Percentiles rank a stretch among this genome's conserved stretches.
These are phyloP conservation scores for Thera britannica DNA, from an alignment of 2,888 invertebrate species.

Conservation along the genomic window DNA sequence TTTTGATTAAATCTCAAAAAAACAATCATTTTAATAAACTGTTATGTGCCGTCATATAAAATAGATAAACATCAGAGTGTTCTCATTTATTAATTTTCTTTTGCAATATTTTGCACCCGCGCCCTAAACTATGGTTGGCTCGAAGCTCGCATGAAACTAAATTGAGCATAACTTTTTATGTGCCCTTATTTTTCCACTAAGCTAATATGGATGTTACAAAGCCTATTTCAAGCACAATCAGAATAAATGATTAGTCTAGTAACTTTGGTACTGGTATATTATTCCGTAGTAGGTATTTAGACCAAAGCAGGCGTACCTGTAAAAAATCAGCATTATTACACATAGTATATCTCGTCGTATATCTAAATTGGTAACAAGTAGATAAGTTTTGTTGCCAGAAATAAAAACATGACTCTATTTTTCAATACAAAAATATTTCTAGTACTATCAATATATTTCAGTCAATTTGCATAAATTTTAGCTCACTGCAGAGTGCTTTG, in stretches of 20 bases:
- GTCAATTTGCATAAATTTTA: conserved; percentile 75
- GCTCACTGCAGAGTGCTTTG: conserved; percentile 65
- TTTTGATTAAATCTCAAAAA: too few relatives aligned
- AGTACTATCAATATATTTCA: conserved; percentile 73
- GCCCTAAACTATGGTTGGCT: conserved; percentile 71
- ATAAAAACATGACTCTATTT: conserved; percentile 47
- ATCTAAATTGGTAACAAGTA: background rate
- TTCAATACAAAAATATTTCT: conserved; percentile 66
- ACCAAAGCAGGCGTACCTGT: too few relatives aligned
- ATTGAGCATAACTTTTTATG: conserved; percentile 79
- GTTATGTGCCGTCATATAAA: conserved; percentile 11
- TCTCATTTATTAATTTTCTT: conserved; percentile 74
- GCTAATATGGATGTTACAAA: conserved; percentile 49
- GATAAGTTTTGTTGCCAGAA: background rate
- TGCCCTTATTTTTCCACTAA: conserved; percentile 65
- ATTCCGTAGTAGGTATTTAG: background rate
- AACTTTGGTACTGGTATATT: background rate
- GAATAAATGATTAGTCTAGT: background rate
- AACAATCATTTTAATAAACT: background rate
- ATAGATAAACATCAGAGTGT: conserved; percentile 20
- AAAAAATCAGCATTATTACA: too few relatives aligned
- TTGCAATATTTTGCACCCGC: conserved; percentile 78
- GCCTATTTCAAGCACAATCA: conserved; percentile 2
- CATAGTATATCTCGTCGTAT: background rate
- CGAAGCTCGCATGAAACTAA: conserved; percentile 70